Conservation (phyloP, 2,888 invertebrate species). For the Platycheirus albimanus region DNA sequence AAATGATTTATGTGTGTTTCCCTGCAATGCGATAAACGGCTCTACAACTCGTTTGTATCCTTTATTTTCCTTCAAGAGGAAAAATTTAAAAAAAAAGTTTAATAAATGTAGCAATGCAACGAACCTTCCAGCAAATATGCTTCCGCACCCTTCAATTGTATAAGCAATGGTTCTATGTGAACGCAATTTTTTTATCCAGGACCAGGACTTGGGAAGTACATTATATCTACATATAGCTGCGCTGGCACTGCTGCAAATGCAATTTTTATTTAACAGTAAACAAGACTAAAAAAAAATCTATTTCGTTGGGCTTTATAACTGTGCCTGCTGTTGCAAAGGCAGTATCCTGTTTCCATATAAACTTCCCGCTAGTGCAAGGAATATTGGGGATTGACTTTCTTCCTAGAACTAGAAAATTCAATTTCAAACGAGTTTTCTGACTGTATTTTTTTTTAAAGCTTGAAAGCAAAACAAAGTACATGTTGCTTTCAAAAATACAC, state of each 20-base stretch:
- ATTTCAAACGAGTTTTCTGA: slow-evolving; percentile 43
- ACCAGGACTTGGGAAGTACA: no score
- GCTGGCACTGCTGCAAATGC: slow-evolving; percentile 24
- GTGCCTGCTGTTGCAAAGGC: no score
- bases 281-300: background rate
- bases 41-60: slow-evolving; percentile 49
- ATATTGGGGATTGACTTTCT: slow-evolving; percentile 23
- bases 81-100: background rate
- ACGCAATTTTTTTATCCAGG: background rate
- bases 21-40: slow-evolving; percentile 60
- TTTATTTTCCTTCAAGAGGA: no score
- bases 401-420: slow-evolving; percentile 48
- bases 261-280: slow-evolving; percentile 44
- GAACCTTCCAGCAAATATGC: slow-evolving; percentile 37
- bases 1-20: slow-evolving; percentile 60
- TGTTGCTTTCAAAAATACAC: slow-evolving; percentile 33
- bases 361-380: slow-evolving; percentile 16
- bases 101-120: background rate
- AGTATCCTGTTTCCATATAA: slow-evolving; percentile 44
- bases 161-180: slow-evolving; percentile 6
- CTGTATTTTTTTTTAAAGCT: no score
- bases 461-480: background rate
- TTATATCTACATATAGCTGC: no score
- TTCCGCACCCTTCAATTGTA: background rate
- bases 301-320: no score